These are phyloP conservation scores for Rhyacichthys aspro DNA, from an alignment of 2,797 vertebrate species.

Conservation along the genomic window DNA sequence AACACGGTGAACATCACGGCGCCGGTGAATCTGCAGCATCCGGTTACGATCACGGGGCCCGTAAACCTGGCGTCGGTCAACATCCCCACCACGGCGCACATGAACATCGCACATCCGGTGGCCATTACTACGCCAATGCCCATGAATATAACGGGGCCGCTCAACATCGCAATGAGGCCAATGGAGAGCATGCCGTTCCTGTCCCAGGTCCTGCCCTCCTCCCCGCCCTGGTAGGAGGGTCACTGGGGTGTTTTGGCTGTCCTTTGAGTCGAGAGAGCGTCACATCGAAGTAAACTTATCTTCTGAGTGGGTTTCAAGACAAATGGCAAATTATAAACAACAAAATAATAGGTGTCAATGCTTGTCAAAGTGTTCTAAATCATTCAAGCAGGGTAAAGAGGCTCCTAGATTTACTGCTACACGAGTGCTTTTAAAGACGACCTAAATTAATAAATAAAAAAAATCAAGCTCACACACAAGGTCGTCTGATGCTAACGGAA, in stretches of 20 bases:
- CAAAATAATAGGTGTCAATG: too few relatives aligned
- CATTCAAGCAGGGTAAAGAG: too few relatives aligned
- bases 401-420: too few relatives aligned
- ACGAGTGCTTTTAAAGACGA: too few relatives aligned
- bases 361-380: too few relatives aligned
- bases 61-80: conserved; percentile 90
- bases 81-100: conserved; percentile 81
- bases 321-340: too few relatives aligned
- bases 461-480: too few relatives aligned
- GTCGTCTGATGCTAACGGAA: too few relatives aligned
- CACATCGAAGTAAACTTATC: conserved; percentile 2
- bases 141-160: conserved; percentile 88
- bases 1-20: conserved; percentile 95
- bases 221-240: conserved; percentile 91
- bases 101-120: conserved; percentile 95
- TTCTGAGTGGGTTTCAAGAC: conserved; percentile 4
- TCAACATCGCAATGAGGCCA: conserved; percentile 95
- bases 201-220: conserved; percentile 95
- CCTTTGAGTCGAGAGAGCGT: conserved; percentile 23
- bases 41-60: conserved; percentile 94
- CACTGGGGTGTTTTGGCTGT: conserved; percentile 42
- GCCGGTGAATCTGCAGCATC: conserved; percentile 92
- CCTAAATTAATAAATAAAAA: too few relatives aligned
- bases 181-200: conserved; percentile 91
- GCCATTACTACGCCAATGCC: conserved; percentile 94